Conservation (phyloP, 2,888 invertebrate species). For the Parnassius smintheus region DNA sequence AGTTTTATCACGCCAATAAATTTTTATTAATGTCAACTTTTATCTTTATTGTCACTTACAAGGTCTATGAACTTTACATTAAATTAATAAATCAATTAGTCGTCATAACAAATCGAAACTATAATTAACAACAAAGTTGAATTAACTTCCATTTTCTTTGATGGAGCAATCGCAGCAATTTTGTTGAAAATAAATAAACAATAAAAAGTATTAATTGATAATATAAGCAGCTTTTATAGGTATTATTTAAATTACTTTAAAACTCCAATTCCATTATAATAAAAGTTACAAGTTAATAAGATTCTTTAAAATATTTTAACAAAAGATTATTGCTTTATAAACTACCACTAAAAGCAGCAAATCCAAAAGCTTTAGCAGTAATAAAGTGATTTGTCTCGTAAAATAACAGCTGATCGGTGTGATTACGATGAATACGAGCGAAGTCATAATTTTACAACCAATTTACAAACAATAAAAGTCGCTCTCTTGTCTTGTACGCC, state of each 20-base stretch:
- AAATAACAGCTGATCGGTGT: slow-evolving; percentile 76
- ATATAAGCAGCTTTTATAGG: no score
- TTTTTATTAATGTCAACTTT: slow-evolving; percentile 20
- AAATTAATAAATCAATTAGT: slow-evolving; percentile 23
- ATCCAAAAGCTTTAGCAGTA: no score
- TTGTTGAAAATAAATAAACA: no score
- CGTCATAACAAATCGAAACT: slow-evolving; percentile 3
- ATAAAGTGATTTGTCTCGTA: slow-evolving; percentile 75
- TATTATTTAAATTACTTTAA: no score
- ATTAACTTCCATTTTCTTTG: not conserved
- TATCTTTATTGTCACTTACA: slow-evolving; percentile 16
- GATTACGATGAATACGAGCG: slow-evolving; percentile 76
- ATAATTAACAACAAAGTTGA: slow-evolving; percentile 12
- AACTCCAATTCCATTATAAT: no score
- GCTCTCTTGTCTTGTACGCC: slow-evolving; percentile 76
- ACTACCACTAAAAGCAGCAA: no score
- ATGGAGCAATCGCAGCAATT: no score
- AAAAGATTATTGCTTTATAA: slow-evolving; percentile 63
- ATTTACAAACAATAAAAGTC: slow-evolving; percentile 82
- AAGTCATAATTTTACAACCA: slow-evolving; percentile 81
- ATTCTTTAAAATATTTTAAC: slow-evolving; percentile 39
- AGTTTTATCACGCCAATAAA: slow-evolving; percentile 15
- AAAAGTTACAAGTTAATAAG: no score
- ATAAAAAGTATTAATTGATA: no score
- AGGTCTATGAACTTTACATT: slow-evolving; percentile 22